A percentile compares a stretch with the other conserved stretches of the same genome.
Evolutionary conservation across 2,113 vertebrate species (phyloP).

Genomic region (Anolis sagrei): DNA sequence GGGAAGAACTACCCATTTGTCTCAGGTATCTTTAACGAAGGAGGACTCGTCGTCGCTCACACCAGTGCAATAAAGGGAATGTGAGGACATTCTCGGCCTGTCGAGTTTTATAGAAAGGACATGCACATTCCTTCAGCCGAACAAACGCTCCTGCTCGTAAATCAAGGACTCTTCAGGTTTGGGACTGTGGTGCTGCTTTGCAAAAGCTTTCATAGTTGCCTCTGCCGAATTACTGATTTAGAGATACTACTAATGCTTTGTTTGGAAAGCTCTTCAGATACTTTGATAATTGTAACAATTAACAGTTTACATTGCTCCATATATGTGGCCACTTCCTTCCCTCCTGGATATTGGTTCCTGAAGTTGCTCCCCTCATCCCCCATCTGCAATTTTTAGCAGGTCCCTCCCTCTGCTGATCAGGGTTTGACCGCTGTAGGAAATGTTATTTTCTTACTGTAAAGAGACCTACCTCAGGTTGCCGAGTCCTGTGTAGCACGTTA

Average conservation of each 20-base stretch:
- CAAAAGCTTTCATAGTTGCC: conserved; percentile 56
- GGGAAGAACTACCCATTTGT: conserved; percentile 39
- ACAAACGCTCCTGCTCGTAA: conserved; percentile 45
- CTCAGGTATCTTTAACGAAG: conserved; percentile 26
- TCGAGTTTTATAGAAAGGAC: conserved; percentile 47
- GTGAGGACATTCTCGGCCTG: conserved; percentile 39
- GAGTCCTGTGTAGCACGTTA: conserved; percentile 68
- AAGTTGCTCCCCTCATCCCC: not conserved
- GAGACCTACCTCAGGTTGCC: conserved; percentile 84
- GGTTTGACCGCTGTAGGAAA: conserved; percentile 78
- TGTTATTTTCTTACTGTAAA: conserved; percentile 79
- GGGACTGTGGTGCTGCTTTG: conserved; percentile 37
- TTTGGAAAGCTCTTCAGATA: conserved; percentile 44
- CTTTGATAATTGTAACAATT: conserved; percentile 56
- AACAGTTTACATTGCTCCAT: conserved; percentile 50
- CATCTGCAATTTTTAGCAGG: conserved; percentile 61
- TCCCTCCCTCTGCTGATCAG: conserved; percentile 72
- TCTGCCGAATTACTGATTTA: conserved; percentile 58
- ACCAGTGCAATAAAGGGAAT: not conserved
- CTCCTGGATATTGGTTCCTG: not conserved
- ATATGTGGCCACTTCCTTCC: conserved; percentile 31
- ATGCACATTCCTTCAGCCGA: conserved; percentile 55
- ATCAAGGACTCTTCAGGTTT: conserved; percentile 42
- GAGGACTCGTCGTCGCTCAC: conserved; percentile 40
- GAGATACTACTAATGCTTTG: conserved; percentile 53